These are phyloP conservation scores for Alloscopus bannaensis DNA, from an alignment of 2,888 invertebrate species.

Conservation along the genomic window DNA sequence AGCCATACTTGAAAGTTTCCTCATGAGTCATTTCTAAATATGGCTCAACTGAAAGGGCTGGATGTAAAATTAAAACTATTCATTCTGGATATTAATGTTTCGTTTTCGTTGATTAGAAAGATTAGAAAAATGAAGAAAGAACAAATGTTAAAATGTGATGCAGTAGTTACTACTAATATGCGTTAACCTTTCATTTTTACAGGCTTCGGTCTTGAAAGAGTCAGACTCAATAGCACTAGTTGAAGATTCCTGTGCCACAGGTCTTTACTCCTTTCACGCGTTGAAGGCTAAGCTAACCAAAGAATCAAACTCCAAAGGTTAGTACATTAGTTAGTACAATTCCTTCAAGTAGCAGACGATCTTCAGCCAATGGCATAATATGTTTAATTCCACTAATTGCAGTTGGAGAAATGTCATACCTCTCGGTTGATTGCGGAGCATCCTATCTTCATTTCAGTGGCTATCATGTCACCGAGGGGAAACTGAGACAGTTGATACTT, in stretches of 20 bases:
- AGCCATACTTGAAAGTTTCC: too few relatives aligned
- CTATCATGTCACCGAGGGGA: slow-evolving; percentile 62
- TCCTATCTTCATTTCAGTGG: slow-evolving; percentile 67
- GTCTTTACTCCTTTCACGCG: slow-evolving; percentile 64
- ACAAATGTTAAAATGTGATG: too few relatives aligned
- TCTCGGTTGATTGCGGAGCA: slow-evolving; percentile 68
- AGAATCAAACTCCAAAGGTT: slow-evolving; percentile 52
- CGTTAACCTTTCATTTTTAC: too few relatives aligned
- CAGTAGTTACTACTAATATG: too few relatives aligned
- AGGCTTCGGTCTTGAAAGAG: slow-evolving; percentile 65
- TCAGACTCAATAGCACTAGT: slow-evolving; percentile 68
- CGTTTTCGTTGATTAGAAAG: too few relatives aligned
- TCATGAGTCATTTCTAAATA: too few relatives aligned
- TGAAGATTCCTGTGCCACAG: slow-evolving; percentile 70
- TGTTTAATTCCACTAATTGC: neutral
- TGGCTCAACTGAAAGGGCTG: too few relatives aligned
- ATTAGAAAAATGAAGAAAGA: too few relatives aligned
- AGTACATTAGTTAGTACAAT: neutral
- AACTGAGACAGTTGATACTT: slow-evolving; percentile 58
- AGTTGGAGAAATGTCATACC: slow-evolving; percentile 55
- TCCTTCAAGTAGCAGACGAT: neutral
- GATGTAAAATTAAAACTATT: too few relatives aligned
- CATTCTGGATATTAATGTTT: too few relatives aligned
- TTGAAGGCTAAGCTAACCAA: slow-evolving; percentile 62
- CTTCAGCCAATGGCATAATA: neutral